Percentiles rank a stretch among this genome's conserved stretches.
Conservation (phyloP, 2,113 vertebrate species). For the Coptodon rendalli region DNA sequence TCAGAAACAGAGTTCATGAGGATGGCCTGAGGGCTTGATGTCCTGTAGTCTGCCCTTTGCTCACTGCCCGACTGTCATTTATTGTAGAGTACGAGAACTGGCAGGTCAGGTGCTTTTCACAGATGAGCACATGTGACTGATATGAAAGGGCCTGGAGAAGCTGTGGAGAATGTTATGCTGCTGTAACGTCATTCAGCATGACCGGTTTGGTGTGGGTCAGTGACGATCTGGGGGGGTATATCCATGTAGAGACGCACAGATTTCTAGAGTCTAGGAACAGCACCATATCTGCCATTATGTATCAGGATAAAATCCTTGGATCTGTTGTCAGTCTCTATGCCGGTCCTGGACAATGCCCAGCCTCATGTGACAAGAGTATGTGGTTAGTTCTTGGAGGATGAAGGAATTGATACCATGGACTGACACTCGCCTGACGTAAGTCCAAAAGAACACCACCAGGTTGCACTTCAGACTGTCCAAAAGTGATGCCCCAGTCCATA, state of each 20-base stretch:
- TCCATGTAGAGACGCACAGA: neutral
- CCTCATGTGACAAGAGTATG: neutral
- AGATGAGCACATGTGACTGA: neutral
- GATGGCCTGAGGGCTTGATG: neutral
- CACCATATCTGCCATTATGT: neutral
- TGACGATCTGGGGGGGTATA: neutral
- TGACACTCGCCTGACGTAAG: neutral
- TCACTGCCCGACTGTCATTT: neutral
- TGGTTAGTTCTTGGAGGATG: neutral
- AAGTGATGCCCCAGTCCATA: neutral
- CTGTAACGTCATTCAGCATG: neutral
- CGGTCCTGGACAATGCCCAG: neutral
- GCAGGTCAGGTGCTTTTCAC: neutral
- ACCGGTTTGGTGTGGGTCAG: neutral
- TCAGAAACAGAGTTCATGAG: neutral
- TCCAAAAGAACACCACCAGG: neutral
- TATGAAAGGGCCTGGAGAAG: neutral
- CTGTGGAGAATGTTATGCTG: neutral
- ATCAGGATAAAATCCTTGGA: neutral
- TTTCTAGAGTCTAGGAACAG: neutral
- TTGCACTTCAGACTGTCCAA: neutral
- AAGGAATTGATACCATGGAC: neutral
- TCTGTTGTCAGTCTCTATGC: neutral
- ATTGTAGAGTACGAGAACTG: neutral
- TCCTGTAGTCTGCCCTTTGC: neutral